Percentiles rank a stretch among this genome's conserved stretches.
Evolutionary conservation across 1,140 invertebrate genomes (phyloP).

Genomic region (Coenobita brevimanus): DNA sequence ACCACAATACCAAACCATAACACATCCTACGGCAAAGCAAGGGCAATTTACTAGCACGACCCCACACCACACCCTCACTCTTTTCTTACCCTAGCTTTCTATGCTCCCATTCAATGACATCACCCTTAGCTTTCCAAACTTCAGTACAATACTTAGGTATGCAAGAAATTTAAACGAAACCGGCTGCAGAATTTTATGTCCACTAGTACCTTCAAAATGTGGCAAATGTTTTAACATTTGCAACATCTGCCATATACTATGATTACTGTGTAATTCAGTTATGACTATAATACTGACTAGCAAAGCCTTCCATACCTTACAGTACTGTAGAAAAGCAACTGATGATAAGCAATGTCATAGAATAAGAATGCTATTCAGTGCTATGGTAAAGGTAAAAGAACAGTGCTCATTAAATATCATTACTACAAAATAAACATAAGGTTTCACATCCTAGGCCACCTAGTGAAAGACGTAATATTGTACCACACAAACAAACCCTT

Average conservation of each 20-base stretch:
- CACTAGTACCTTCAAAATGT: no score
- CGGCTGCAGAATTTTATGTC: no score
- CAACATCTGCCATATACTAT: no score
- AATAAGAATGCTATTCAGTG: constrained; percentile 48
- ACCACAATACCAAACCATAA: constrained; percentile 68
- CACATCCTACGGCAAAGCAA: constrained; percentile 67
- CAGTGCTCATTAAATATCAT: constrained; percentile 59
- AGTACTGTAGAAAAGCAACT: background rate
- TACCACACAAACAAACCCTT: constrained; percentile 16
- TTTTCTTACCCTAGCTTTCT: no score
- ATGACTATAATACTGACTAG: no score
- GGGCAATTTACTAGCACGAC: constrained; percentile 61
- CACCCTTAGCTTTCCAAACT: background rate
- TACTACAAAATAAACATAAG: constrained; percentile 58
- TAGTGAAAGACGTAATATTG: constrained; percentile 21
- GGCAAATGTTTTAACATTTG: no score
- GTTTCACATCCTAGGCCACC: constrained; percentile 39
- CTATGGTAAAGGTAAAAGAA: constrained; percentile 58
- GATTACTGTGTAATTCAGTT: no score
- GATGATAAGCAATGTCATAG: constrained; percentile 42
- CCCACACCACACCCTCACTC: constrained; percentile 39
- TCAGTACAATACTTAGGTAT: background rate
- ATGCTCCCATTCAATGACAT: constrained; percentile 29
- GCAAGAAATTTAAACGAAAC: background rate
- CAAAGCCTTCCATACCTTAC: no score